These are phyloP conservation scores for Atta cephalotes DNA, from an alignment of 1,140 invertebrate genomes.

Conservation along the genomic window DNA sequence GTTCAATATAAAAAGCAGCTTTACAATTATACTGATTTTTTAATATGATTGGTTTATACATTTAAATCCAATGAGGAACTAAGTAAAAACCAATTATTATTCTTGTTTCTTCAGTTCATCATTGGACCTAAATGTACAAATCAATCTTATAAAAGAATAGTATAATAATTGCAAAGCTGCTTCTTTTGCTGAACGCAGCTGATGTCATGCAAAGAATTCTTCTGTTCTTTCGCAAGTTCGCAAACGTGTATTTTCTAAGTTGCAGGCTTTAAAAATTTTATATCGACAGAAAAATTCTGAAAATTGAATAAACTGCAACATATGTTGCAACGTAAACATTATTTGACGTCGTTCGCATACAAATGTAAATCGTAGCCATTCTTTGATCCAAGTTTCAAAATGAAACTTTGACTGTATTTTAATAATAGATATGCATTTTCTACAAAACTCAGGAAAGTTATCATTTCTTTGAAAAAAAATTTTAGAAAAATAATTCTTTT, in stretches of 20 bases:
- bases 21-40: too few relatives aligned
- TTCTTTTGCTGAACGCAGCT: too few relatives aligned
- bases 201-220: background rate
- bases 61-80: too few relatives aligned
- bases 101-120: too few relatives aligned
- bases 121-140: too few relatives aligned
- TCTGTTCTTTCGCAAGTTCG: too few relatives aligned
- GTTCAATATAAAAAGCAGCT: too few relatives aligned
- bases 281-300: background rate
- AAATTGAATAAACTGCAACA: constrained; percentile 5
- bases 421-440: background rate
- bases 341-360: constrained; percentile 1
- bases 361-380: background rate
- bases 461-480: background rate
- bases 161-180: too few relatives aligned
- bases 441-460: background rate
- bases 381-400: background rate
- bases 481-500: background rate
- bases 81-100: too few relatives aligned
- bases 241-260: background rate
- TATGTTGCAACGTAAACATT: background rate
- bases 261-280: constrained; percentile 21
- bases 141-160: too few relatives aligned
- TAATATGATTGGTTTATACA: too few relatives aligned
- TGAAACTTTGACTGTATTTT: background rate